phyloP scores from a whole-genome alignment of 2,888 invertebrate genomes.

The Agriopis marginaria region DNA sequence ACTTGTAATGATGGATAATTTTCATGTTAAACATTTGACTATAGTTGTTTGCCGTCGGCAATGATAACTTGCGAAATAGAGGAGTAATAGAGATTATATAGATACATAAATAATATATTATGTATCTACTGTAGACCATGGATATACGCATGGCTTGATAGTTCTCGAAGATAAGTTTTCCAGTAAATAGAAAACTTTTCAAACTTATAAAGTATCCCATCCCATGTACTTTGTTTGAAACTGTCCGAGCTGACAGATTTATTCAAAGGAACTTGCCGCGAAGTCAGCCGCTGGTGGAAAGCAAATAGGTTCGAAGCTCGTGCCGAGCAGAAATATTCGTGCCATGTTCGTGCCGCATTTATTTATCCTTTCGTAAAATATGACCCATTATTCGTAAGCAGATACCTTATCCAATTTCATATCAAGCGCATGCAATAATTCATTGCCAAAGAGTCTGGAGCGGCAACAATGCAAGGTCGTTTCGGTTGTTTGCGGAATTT shows the following conservation, averaged over 20 bases:
- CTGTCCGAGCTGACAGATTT: constrained; percentile 35
- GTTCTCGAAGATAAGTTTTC: background rate
- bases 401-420: constrained; percentile 49
- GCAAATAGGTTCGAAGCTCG: constrained; percentile 37
- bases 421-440: constrained; percentile 54
- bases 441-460: constrained; percentile 54
- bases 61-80: constrained; percentile 32
- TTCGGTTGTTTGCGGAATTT: constrained; percentile 60
- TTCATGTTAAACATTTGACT: constrained; percentile 29
- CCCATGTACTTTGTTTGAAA: constrained; percentile 53
- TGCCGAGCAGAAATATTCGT: constrained; percentile 46
- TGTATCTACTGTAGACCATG: too few relatives aligned
- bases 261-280: constrained; percentile 52
- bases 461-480: constrained; percentile 72
- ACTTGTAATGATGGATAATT: constrained; percentile 36
- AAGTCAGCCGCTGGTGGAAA: constrained; percentile 45
- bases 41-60: constrained; percentile 36
- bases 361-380: constrained; percentile 35
- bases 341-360: constrained; percentile 25
- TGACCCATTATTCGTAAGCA: constrained; percentile 31
- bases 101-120: too few relatives aligned
- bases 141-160: background rate
- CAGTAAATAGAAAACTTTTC: constrained; percentile 20
- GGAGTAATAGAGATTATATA: background rate
- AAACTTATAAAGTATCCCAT: constrained; percentile 39